phyloP scores from a whole-genome alignment of 2,797 vertebrate species.

The Hippoglossus hippoglossus region DNA sequence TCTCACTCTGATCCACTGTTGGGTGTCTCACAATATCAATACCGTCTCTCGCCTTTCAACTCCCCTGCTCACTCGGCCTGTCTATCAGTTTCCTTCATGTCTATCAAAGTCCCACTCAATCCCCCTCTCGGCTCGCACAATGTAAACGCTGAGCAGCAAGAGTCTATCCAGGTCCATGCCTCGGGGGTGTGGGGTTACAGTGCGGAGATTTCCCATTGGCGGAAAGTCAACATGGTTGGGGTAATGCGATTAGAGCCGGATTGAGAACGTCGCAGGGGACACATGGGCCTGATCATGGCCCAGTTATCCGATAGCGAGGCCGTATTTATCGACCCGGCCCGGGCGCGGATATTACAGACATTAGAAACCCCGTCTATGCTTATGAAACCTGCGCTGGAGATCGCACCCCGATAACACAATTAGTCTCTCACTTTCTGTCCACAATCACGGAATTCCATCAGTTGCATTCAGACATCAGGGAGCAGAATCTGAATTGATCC shows the following conservation, averaged over 20 bases:
- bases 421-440: conserved; percentile 79
- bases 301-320: conserved; percentile 83
- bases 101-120: conserved; percentile 73
- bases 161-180: conserved; percentile 71
- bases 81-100: conserved; percentile 71
- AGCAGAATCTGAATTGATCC: conserved; percentile 74
- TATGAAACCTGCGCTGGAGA: conserved; percentile 79
- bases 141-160: conserved; percentile 67
- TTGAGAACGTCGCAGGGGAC: conserved; percentile 82
- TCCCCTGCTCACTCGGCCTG: conserved; percentile 42
- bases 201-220: conserved; percentile 86
- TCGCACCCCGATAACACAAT: conserved; percentile 79
- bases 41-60: conserved; percentile 65
- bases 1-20: conserved; percentile 42
- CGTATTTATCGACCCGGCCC: conserved; percentile 82
- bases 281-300: conserved; percentile 87
- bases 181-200: conserved; percentile 86
- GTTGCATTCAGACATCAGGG: conserved; percentile 76
- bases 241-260: conserved; percentile 87
- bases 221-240: conserved; percentile 86
- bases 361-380: conserved; percentile 77
- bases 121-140: conserved; percentile 51
- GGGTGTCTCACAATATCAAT: conserved; percentile 57
- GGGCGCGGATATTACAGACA: conserved; percentile 79
- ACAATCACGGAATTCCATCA: conserved; percentile 82